phyloP scores from a whole-genome alignment of 2,113 vertebrate species.

The Andinoacara biseriatus region DNA sequence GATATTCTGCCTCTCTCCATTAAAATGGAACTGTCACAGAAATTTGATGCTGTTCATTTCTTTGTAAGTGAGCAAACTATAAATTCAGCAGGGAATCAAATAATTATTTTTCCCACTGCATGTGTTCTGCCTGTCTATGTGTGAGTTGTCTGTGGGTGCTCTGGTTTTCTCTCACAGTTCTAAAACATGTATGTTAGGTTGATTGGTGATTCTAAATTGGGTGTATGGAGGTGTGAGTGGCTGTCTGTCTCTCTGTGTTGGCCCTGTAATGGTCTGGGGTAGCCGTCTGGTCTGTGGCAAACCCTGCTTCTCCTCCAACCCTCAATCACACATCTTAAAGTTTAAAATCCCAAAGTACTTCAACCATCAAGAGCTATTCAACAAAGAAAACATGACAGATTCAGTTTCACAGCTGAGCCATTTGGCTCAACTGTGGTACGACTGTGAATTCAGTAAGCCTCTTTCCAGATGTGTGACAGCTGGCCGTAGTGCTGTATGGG shows the following conservation, averaged over 20 bases:
- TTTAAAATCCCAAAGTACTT: not conserved
- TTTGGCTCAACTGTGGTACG: not conserved
- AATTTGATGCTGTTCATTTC: too few relatives aligned
- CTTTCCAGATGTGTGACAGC: not conserved
- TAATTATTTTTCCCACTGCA: too few relatives aligned
- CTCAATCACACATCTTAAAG: not conserved
- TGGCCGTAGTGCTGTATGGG: not conserved
- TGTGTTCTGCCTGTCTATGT: not conserved
- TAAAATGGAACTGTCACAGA: too few relatives aligned
- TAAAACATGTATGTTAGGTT: not conserved
- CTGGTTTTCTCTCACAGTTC: not conserved
- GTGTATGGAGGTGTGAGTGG: not conserved
- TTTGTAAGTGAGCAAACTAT: too few relatives aligned
- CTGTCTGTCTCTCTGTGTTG: not conserved
- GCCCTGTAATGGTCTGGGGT: not conserved
- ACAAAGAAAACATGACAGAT: constrained; percentile 8
- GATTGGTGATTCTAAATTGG: not conserved
- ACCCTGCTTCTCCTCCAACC: not conserved
- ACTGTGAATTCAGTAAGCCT: not conserved
- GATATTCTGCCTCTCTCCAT: too few relatives aligned
- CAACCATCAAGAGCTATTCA: not conserved
- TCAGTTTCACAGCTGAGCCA: not conserved
- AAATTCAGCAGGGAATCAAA: too few relatives aligned
- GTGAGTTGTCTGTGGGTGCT: constrained; percentile 1
- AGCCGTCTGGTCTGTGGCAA: not conserved